These are phyloP conservation scores for Prinia subflava DNA, from an alignment of 2,113 vertebrate species.

Conservation along the genomic window DNA sequence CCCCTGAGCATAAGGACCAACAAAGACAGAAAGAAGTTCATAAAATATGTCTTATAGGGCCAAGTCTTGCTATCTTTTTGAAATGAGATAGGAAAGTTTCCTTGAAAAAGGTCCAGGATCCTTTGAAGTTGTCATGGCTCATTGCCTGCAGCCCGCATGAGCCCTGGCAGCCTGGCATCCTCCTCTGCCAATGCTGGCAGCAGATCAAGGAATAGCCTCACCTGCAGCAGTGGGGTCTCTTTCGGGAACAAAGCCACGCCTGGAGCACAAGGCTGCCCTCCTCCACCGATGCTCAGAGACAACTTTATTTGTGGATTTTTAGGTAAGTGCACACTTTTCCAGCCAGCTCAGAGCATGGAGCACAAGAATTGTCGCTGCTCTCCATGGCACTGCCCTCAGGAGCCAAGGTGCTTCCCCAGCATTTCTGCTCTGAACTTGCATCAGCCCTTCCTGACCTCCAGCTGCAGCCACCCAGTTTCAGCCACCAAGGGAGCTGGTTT, in stretches of 20 bases:
- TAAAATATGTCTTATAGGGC: not conserved
- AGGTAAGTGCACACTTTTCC: not conserved
- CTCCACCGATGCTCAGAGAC: accelerated
- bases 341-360: not conserved
- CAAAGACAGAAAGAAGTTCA: not conserved
- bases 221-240: not conserved
- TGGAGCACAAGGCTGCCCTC: not conserved
- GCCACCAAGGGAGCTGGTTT: not conserved
- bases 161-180: not conserved
- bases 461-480: not conserved
- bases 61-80: not conserved
- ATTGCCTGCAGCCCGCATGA: not conserved
- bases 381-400: accelerated
- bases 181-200: accelerated
- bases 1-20: not conserved
- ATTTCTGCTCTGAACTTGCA: not conserved
- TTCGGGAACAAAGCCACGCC: not conserved
- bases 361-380: accelerated
- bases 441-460: not conserved
- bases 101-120: not conserved
- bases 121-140: not conserved
- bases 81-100: not conserved
- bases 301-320: not conserved
- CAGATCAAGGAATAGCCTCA: not conserved
- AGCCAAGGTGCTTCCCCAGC: not conserved